Conservation (phyloP, 1,140 invertebrate genomes). For the Amyelois transitella region DNA sequence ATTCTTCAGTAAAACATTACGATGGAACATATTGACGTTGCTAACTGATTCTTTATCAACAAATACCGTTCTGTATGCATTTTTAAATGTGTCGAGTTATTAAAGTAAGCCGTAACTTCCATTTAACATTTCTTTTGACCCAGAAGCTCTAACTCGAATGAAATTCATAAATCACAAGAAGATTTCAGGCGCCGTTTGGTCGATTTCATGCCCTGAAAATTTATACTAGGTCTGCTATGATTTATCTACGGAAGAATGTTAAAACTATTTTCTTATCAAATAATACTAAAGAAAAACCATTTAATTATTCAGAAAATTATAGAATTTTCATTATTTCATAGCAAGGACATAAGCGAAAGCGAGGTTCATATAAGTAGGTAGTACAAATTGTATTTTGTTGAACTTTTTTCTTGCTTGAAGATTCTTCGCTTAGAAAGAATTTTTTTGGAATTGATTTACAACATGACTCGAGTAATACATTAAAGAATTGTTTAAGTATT, state of each 20-base stretch:
- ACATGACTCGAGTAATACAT: too few relatives aligned
- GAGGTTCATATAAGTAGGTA: too few relatives aligned
- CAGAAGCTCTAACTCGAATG: conserved; percentile 56
- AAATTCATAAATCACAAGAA: conserved; percentile 59
- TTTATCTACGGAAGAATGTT: not conserved
- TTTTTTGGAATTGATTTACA: too few relatives aligned
- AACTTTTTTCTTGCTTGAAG: too few relatives aligned
- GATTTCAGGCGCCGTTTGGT: conserved; percentile 49
- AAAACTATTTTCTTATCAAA: not conserved
- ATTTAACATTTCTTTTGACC: conserved; percentile 38
- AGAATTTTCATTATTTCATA: too few relatives aligned
- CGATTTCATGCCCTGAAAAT: conserved; percentile 50
- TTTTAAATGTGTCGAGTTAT: conserved; percentile 46
- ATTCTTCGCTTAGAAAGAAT: too few relatives aligned
- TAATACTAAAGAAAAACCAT: too few relatives aligned
- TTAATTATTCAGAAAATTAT: too few relatives aligned
- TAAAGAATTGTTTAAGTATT: too few relatives aligned
- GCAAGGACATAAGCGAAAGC: too few relatives aligned
- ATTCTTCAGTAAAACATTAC: too few relatives aligned
- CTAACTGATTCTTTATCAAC: conserved; percentile 19
- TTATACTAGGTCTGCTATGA: conserved; percentile 20
- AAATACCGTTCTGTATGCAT: conserved; percentile 44
- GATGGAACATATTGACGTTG: not conserved
- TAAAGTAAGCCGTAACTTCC: conserved; percentile 49
- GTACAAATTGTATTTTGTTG: too few relatives aligned